Evolutionary conservation across 2,113 vertebrate genomes (phyloP), one percentile per base, ranked within the genome.

Genomic region (Mungos mungo): DNA sequence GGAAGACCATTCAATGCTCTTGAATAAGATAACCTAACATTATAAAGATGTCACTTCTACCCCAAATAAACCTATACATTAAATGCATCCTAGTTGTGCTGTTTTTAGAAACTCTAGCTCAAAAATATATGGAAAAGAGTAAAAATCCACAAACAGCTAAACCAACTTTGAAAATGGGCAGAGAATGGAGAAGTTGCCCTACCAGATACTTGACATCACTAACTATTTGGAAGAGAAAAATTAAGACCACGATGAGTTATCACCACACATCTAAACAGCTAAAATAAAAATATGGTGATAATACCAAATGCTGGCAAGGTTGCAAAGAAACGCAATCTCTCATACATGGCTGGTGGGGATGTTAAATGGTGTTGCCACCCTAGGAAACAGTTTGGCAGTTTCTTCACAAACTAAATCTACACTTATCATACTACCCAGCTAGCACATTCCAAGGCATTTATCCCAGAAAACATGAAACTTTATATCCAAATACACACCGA

Each of bases 71-170:
- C 18, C 47, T 74, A 68, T 47, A 76, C 38, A 52, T 65, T 72
- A 54, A 74, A 41, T 65, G 25, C 18, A 16, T 23, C 45, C 38
- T 83, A 88, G 68, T 25, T 66, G 60, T 74, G 27, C 25, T 91
- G 60, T 31, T 83, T 92, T 95, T 68, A 83, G 57, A 93, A 85
- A 93, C 19, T 41, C 38, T n/a, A 87, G 63, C 25, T 89, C 50
- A 47, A 90, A 90, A 85, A 86, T 71, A 80, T 11, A 69, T 1
- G 60, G 19, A 35, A 72, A 84, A 45, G 71, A 85, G 47, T 85
- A 84, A 89, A 90, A 85, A 79, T 63, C 33, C 52, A 80, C 23
- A 80, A 86, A 95, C 25, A 91, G 41, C 33, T 54, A 95, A 79
- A 50, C 38, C 33, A 63, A 80, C 18, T 71, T 52, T 47, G 74